A percentile compares a stretch with the other conserved stretches of the same genome.
phyloP scores from a whole-genome alignment of 2,888 invertebrate species.

The Antheraea yamamai region DNA sequence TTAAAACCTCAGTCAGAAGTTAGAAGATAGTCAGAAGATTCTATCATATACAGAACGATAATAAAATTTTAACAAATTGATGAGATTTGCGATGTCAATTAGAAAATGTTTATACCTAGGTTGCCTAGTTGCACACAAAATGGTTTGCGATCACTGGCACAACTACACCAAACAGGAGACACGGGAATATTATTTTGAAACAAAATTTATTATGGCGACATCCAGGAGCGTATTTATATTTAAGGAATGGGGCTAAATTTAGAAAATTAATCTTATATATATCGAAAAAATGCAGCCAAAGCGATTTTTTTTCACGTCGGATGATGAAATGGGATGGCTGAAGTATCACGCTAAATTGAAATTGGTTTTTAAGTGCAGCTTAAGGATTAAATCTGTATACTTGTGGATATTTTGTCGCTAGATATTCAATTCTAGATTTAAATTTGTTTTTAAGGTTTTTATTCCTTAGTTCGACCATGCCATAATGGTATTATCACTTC shows the following conservation, averaged over 20 bases:
- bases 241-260: conserved; percentile 25
- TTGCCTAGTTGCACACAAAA: conserved; percentile 19
- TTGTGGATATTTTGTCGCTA: not conserved
- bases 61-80: not conserved
- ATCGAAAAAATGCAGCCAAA: not conserved
- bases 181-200: conserved; percentile 78
- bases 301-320: not conserved
- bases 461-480: no score
- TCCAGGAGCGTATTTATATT: conserved; percentile 46
- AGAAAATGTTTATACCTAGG: not conserved
- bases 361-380: not conserved
- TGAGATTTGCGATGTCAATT: not conserved
- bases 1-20: no score
- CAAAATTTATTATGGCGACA: conserved; percentile 74
- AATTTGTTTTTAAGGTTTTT: no score
- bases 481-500: no score
- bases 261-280: not conserved
- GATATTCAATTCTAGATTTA: not conserved
- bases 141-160: conserved; percentile 62
- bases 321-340: not conserved
- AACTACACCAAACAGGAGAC: conserved; percentile 69
- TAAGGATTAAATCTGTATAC: not conserved
- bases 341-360: not conserved
- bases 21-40: not conserved
- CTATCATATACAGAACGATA: not conserved